phyloP scores from a whole-genome alignment of 1,140 invertebrate species.

The Lerema accius region DNA sequence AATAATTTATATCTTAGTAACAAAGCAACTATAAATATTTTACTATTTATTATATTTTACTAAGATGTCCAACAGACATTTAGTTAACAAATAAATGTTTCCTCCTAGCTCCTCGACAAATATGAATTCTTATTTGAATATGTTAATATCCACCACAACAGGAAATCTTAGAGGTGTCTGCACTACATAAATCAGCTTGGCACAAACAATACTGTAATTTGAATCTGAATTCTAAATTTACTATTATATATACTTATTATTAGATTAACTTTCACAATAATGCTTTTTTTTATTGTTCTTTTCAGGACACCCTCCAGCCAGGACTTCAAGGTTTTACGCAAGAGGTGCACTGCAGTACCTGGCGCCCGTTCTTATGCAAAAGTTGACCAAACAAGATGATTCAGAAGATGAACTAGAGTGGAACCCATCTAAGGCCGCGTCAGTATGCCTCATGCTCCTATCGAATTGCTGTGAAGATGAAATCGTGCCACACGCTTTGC shows the following conservation, averaged over 20 bases:
- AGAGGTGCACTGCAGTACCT: conserved; percentile 98
- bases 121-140: too few species aligned
- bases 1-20: conserved; percentile 37
- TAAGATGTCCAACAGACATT: too few species aligned
- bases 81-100: too few species aligned
- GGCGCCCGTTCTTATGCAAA: conserved; percentile 96
- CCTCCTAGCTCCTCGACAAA: too few species aligned
- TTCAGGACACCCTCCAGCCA: conserved; percentile 92
- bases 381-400: conserved; percentile 97
- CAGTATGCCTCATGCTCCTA: conserved; percentile 99
- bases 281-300: conserved; percentile 31
- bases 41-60: too few species aligned
- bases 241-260: too few species aligned
- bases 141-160: too few species aligned
- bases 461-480: conserved; percentile 98
- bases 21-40: conserved; percentile 15
- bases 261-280: too few species aligned
- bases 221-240: too few species aligned
- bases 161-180: too few species aligned
- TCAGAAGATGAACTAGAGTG: conserved; percentile 99
- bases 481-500: conserved; percentile 97
- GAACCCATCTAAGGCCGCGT: conserved; percentile 99
- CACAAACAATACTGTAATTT: too few species aligned
- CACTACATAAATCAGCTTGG: too few species aligned
- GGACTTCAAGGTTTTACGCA: conserved; percentile 96